phyloP scores from a whole-genome alignment of 2,113 vertebrate species.

The Sebastes fasciatus region DNA sequence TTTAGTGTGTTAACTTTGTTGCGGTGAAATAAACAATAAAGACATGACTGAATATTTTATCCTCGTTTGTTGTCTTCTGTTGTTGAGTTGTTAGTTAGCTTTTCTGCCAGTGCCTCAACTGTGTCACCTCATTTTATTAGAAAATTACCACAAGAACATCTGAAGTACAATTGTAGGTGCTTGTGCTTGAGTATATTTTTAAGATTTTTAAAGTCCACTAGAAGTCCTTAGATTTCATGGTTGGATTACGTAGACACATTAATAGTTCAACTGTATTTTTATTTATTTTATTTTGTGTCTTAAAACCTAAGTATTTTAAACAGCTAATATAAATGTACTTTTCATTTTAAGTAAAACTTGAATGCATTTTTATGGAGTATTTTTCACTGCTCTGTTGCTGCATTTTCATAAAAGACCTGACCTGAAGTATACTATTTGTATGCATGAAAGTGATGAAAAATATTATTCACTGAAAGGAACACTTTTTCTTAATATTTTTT shows the following conservation, averaged over 20 bases:
- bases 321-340: not conserved
- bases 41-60: not conserved
- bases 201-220: not conserved
- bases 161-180: not conserved
- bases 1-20: not conserved
- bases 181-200: not conserved
- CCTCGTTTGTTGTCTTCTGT: not conserved
- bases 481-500: too few species aligned
- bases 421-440: not conserved
- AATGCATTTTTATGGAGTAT: too few species aligned
- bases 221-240: not conserved
- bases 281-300: not conserved
- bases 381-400: too few species aligned
- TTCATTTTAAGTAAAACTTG: not conserved
- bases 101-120: not conserved
- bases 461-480: not conserved
- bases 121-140: not conserved
- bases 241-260: not conserved
- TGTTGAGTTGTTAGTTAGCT: not conserved
- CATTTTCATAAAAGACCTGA: not conserved
- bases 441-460: not conserved
- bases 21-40: constrained; percentile 21
- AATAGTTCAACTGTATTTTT: not conserved
- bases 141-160: not conserved
- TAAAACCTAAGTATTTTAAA: not conserved